Conservation (phyloP, 2,113 vertebrate genomes). For the Beaufortia kweichowensis region DNA sequence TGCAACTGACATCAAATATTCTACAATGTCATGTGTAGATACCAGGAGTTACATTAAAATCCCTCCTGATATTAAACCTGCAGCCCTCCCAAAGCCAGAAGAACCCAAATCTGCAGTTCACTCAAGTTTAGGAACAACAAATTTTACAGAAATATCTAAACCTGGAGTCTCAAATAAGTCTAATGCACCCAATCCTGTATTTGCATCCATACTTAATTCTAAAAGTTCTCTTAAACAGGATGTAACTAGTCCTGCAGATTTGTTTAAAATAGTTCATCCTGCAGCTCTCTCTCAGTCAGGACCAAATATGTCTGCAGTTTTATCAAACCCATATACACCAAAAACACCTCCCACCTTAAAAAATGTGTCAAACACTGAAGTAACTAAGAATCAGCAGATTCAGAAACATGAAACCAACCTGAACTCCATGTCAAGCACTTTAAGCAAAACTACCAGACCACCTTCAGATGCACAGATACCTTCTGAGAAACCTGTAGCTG, state of each 20-base stretch:
- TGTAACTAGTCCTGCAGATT: background rate
- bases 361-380: background rate
- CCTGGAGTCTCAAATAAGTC: background rate
- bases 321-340: background rate
- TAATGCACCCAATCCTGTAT: background rate
- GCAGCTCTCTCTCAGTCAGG: background rate
- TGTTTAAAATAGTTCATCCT: background rate
- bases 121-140: constrained; percentile 13
- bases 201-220: background rate
- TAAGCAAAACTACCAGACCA: background rate
- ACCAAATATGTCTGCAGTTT: background rate
- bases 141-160: constrained; percentile 9
- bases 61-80: constrained; percentile 18
- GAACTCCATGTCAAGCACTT: background rate
- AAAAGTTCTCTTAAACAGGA: background rate
- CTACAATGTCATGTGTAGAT: constrained; percentile 31
- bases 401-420: background rate
- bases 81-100: constrained; percentile 2
- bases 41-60: constrained; percentile 27
- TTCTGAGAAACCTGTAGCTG: background rate
- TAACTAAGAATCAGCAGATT: background rate
- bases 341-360: background rate
- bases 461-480: background rate
- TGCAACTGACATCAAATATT: background rate
- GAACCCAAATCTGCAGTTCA: background rate